phyloP scores from a whole-genome alignment of 2,888 invertebrate species.

The Leucoma salicis region DNA sequence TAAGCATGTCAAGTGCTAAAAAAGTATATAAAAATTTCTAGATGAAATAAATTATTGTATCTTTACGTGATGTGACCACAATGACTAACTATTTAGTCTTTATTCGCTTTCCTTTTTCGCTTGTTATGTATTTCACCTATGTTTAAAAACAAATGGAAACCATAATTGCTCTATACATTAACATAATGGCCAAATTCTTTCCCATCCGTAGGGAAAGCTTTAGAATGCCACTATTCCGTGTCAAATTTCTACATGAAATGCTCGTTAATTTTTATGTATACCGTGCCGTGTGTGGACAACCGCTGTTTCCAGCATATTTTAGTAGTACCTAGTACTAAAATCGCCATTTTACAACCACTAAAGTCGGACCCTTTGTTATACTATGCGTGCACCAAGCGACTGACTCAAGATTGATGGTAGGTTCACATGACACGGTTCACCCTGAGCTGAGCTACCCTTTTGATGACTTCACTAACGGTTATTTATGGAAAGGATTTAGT shows the following conservation, averaged over 20 bases:
- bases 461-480: constrained; percentile 80
- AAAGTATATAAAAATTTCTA: too few species aligned
- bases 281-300: constrained; percentile 27
- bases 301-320: constrained; percentile 33
- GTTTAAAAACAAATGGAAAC: background rate
- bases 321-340: constrained; percentile 30
- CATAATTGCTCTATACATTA: background rate
- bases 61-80: too few species aligned
- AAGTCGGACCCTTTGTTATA: constrained; percentile 31
- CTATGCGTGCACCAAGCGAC: constrained; percentile 60
- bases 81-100: too few species aligned
- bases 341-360: constrained; percentile 36
- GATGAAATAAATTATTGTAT: too few species aligned
- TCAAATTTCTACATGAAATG: constrained; percentile 26
- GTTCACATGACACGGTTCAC: constrained; percentile 76
- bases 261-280: constrained; percentile 28
- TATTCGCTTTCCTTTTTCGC: too few species aligned
- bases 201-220: constrained; percentile 16
- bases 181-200: constrained; percentile 8
- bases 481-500: constrained; percentile 71
- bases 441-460: constrained; percentile 72
- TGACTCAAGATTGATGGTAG: constrained; percentile 73
- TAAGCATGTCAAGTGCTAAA: too few species aligned
- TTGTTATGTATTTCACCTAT: too few species aligned
- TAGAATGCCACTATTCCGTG: constrained; percentile 27